These are phyloP conservation scores for Scaptomyza cyrtandrae DNA, from an alignment of 2,888 invertebrate species.

Conservation along the genomic window DNA sequence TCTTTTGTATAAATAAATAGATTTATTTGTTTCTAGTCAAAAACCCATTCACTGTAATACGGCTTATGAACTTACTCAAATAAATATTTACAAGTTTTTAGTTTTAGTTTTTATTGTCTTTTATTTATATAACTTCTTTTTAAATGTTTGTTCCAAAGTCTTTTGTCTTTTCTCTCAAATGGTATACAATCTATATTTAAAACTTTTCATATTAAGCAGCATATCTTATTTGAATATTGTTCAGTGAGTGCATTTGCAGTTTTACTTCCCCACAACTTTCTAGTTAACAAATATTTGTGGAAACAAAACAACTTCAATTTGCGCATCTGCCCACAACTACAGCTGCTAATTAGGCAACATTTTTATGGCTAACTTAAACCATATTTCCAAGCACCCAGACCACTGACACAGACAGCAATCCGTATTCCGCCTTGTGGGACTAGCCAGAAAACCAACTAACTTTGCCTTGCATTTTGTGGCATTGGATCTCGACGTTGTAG, in stretches of 20 bases:
- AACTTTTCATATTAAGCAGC: constrained; percentile 12
- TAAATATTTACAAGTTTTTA: neutral
- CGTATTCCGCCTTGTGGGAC: constrained; percentile 7
- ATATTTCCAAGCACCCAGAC: neutral
- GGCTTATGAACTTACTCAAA: too few species aligned
- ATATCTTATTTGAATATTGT: constrained; percentile 4
- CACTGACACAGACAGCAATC: constrained; percentile 11
- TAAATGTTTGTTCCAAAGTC: neutral
- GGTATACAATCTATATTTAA: neutral
- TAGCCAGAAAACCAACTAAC: constrained; percentile 8
- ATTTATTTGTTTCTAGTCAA: too few species aligned
- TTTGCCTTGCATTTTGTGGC: constrained; percentile 43
- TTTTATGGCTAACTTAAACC: constrained; percentile 17
- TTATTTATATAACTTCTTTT: neutral
- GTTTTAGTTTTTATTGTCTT: neutral
- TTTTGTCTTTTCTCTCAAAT: neutral
- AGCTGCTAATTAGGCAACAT: constrained; percentile 47
- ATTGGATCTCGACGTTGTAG: constrained; percentile 44
- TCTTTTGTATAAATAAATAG: too few species aligned
- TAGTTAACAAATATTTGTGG: constrained; percentile 24
- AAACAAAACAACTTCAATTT: constrained; percentile 20
- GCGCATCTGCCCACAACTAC: constrained; percentile 19
- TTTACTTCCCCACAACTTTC: neutral
- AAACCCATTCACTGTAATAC: too few species aligned
- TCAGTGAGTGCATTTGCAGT: constrained; percentile 6